A percentile compares a stretch with the other conserved stretches of the same genome.
phyloP scores from a whole-genome alignment of 2,797 vertebrate genomes.

The Argya squamiceps region DNA sequence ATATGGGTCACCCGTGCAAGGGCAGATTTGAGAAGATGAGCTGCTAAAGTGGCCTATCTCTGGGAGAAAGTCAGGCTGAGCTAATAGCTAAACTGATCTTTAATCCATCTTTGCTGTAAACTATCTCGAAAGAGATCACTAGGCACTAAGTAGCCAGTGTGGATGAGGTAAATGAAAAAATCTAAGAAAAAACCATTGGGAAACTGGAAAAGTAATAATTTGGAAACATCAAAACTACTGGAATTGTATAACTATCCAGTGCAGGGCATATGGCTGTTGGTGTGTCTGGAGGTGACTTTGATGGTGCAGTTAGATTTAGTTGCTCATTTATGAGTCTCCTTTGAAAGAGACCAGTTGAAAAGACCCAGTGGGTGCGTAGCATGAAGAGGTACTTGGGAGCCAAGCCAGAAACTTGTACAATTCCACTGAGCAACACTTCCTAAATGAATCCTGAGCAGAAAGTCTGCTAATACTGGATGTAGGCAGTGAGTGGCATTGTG shows the following conservation, averaged over 20 bases:
- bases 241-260: neutral
- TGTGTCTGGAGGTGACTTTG: neutral
- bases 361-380: neutral
- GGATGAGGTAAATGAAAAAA: neutral
- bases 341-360: neutral
- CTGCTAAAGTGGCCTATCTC: neutral
- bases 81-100: neutral
- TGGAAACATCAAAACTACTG: neutral
- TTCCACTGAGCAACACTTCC: neutral
- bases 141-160: neutral
- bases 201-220: neutral
- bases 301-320: neutral
- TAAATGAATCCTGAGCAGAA: neutral
- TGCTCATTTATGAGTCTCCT: neutral
- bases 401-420: neutral
- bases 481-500: conserved; percentile 42
- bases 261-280: neutral
- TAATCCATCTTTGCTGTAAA: conserved; percentile 24
- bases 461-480: conserved; percentile 28
- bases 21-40: conserved; percentile 24
- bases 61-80: conserved; percentile 32
- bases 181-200: neutral
- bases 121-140: neutral
- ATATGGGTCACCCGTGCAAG: neutral
- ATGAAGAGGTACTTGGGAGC: neutral